Evolutionary conservation across 2,113 vertebrate species (phyloP), one percentile per base, ranked within the genome.

Genomic region (Gadus macrocephalus): DNA sequence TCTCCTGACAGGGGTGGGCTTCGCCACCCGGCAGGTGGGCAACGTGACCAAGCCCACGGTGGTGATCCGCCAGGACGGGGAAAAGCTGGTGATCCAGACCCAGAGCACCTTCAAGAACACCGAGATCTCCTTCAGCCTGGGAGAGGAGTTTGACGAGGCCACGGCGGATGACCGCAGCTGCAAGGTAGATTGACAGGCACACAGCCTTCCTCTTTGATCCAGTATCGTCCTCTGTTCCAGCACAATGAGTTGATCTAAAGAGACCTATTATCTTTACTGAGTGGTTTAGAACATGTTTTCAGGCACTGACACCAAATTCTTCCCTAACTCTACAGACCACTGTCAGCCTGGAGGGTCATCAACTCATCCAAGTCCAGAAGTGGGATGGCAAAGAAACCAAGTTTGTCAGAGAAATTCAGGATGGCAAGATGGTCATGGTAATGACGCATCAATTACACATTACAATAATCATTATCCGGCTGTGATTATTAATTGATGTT

Each of bases 331-430:
- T 78, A 0, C 84, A 98, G 97, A 96, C 95, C 71, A 92, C 92
- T n/a, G 91, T 98, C 76, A 89, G 75, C 62, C 70, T 98, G 91
- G 93, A 98, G 0, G 96, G 93, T 73, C 91, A 94, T 83, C 96
- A 95, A 84, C 77, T 98, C 62, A 86, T 96, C 74, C 96, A 98
- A 0, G 88, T 95, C 78, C 96, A 98, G 91, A 98, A 94, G 85
- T 98, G 96, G 96, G 95, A 98, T 0, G 94, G 91, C 81, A 98
- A 98, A 80, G 94, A 97, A 85, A 96, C 94, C 78, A 95, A 90
- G 68, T 92, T 95, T 68, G 91, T 95, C 81, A 89, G 95, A 84
- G 95, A 98, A 90, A 91, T 98, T 77, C 96, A 95, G 78, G 95
- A 96, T 5, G 95, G 89, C 62, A 95, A 96, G 88, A 81, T 98